Percentiles rank a stretch among this genome's conserved stretches.
These are phyloP conservation scores for Silvanus unidentatus DNA, from an alignment of 2,888 invertebrate genomes.

Conservation along the genomic window DNA sequence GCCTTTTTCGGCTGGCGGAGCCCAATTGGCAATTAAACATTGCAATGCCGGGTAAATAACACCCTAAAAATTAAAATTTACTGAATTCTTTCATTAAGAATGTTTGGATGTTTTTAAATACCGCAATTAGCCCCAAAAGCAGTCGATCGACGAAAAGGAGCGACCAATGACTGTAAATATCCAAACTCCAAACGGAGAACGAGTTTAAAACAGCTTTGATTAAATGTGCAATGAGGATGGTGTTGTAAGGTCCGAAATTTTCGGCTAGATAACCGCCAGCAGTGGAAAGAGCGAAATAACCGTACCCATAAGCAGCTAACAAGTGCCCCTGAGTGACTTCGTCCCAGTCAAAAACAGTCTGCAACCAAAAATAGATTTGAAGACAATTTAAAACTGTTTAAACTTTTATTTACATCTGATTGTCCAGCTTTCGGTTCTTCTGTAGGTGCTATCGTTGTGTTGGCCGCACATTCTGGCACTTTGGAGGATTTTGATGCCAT, in stretches of 20 bases:
- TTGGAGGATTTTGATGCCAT: slow-evolving; percentile 53
- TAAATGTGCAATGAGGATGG: slow-evolving; percentile 28
- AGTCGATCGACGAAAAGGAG: slow-evolving; percentile 53
- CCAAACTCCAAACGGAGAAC: slow-evolving; percentile 53
- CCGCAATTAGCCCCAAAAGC: slow-evolving; percentile 55
- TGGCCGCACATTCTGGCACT: slow-evolving; percentile 21
- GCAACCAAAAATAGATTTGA: neutral
- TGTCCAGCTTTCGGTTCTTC: too few species aligned
- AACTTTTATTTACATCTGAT: too few species aligned
- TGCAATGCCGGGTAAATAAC: slow-evolving; percentile 60
- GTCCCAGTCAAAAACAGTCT: slow-evolving; percentile 21
- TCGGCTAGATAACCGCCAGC: slow-evolving; percentile 31
- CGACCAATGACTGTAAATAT: slow-evolving; percentile 44
- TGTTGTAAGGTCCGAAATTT: slow-evolving; percentile 29
- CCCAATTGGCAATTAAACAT: slow-evolving; percentile 64
- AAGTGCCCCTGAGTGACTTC: slow-evolving; percentile 27
- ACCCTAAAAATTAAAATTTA: slow-evolving; percentile 44
- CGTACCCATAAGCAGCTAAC: slow-evolving; percentile 31
- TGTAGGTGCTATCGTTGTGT: neutral
- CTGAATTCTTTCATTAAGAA: slow-evolving; percentile 1
- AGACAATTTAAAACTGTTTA: neutral
- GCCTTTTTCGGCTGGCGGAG: slow-evolving; percentile 68
- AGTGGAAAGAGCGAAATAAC: slow-evolving; percentile 28
- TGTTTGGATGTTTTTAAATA: slow-evolving; percentile 25
- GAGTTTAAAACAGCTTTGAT: slow-evolving; percentile 29